Base-by-base conservation (phyloP, 2,888 invertebrate genomes). In the Augochlorella aurata region DNA sequence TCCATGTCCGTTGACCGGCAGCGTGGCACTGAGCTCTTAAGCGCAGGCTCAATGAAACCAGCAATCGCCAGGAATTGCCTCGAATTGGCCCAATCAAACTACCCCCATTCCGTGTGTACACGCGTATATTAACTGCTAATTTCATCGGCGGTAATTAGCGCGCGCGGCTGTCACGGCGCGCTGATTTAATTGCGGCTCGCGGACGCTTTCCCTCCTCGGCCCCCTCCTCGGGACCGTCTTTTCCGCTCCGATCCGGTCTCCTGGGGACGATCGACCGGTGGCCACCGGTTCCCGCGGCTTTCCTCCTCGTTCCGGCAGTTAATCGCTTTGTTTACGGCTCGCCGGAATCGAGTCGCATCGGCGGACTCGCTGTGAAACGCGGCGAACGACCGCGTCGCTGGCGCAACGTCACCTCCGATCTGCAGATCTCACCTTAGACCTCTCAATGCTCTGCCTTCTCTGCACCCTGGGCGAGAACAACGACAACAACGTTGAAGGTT, bases 21-120 rank as follows among this genome's bases (percentile, higher is more conserved):
- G 92, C 89, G 90, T 92, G 90, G 90, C 90, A 93, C 93, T 93
- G 93, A 92, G 91, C 90, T 89, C 90, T 87, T 85, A 87, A 90
- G 91, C 91, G 90, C 91, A 91, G 91, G 91, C 93, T 93, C 93
- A 93, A 93, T 93, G 92, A 93, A 93, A 93, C 93, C 92, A 92
- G 92, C 92, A 93, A 93, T 93, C 93, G 93, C 93, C 93, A 93
- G 93, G 93, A 93, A 93, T 93, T 93, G 93, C 93, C 93, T 93
- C 93, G 93, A 93, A 93, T 93, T 93, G 93, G 93, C 92, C 93
- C 93, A 93, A 93, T 93, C 93, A 93, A 93, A 93, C 93, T 93
- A 93, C 93, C 93, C 93, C 93, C 93, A 93, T 93, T 93, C 93
- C 90, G 91, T 92, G 89, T 92, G 90, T 92, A 93, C 89, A 92